Percentiles rank a stretch among this genome's conserved stretches.
These are phyloP conservation scores for Pelvicachromis taeniatus DNA, from an alignment of 2,113 vertebrate species.

Conservation along the genomic window DNA sequence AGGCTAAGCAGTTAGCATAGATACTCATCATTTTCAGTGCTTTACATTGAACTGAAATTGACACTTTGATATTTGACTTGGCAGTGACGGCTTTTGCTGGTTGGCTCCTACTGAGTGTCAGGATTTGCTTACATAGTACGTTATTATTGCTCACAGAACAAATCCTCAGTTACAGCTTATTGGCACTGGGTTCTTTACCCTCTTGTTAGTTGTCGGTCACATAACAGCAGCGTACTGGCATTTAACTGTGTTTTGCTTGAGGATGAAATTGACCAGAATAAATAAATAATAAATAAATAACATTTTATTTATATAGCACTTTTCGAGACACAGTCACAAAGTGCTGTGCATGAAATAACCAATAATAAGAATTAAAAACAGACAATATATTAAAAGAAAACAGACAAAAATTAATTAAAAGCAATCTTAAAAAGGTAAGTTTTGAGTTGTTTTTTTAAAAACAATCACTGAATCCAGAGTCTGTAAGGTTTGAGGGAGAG, in stretches of 20 bases:
- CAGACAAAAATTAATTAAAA: no score
- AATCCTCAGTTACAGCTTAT: not conserved
- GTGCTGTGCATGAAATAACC: no score
- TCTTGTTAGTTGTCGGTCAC: not conserved
- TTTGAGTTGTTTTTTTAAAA: no score
- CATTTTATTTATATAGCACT: no score
- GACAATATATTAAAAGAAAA: no score
- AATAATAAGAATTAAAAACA: no score
- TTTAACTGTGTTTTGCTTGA: not conserved
- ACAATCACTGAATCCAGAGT: no score
- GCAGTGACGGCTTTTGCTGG: not conserved
- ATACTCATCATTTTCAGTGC: not conserved
- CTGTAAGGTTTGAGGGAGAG: no score
- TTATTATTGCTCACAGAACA: not conserved
- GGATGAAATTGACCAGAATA: not conserved
- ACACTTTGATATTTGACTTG: not conserved
- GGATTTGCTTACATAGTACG: not conserved
- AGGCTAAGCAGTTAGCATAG: not conserved
- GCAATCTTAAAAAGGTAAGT: no score
- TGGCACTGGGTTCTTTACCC: not conserved
- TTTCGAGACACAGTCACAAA: no score
- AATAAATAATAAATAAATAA: no score
- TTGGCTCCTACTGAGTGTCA: not conserved
- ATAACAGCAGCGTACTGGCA: not conserved
- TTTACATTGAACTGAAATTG: not conserved